phyloP scores from a whole-genome alignment of 2,888 invertebrate species.

The Drosophila koepferae region DNA sequence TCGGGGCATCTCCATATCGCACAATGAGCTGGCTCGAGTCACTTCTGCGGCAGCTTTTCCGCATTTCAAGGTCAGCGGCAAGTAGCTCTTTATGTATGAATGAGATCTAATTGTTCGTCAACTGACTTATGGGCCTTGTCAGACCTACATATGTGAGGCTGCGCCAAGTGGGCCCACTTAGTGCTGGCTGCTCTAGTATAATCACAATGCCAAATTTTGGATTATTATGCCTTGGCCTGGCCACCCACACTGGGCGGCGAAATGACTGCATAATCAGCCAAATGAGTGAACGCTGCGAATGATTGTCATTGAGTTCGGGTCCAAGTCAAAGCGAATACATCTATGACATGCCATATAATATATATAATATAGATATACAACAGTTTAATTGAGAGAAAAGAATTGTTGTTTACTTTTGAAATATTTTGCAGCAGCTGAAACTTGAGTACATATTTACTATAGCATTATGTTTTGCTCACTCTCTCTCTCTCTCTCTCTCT shows the following conservation, averaged over 20 bases:
- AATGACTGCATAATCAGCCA: slow-evolving; percentile 5
- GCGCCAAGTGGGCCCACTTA: slow-evolving; percentile 37
- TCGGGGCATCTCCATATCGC: slow-evolving; percentile 51
- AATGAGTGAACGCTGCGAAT: slow-evolving; percentile 29
- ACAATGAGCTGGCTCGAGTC: slow-evolving; percentile 37
- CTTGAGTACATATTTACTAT: slow-evolving; percentile 14
- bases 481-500: background rate
- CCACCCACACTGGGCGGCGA: slow-evolving; percentile 9
- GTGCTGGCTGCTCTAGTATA: slow-evolving; percentile 36
- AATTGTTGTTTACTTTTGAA: slow-evolving; percentile 32
- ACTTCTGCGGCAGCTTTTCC: slow-evolving; percentile 55
- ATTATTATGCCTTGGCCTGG: slow-evolving; percentile 38
- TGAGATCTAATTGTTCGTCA: slow-evolving; percentile 73
- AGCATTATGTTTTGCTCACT: background rate
- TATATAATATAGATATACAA: background rate
- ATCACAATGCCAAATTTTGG: slow-evolving; percentile 65
- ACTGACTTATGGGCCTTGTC: slow-evolving; percentile 48
- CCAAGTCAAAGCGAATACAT: slow-evolving; percentile 23
- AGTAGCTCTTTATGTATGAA: slow-evolving; percentile 75
- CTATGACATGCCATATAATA: slow-evolving; percentile 26
- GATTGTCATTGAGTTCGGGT: slow-evolving; percentile 16
- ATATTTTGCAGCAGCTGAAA: slow-evolving; percentile 30
- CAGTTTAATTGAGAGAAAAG: background rate
- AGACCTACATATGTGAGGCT: slow-evolving; percentile 16
- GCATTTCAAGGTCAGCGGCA: slow-evolving; percentile 67